Conservation (phyloP, 1,140 invertebrate genomes). For the Goniozus legneri region DNA sequence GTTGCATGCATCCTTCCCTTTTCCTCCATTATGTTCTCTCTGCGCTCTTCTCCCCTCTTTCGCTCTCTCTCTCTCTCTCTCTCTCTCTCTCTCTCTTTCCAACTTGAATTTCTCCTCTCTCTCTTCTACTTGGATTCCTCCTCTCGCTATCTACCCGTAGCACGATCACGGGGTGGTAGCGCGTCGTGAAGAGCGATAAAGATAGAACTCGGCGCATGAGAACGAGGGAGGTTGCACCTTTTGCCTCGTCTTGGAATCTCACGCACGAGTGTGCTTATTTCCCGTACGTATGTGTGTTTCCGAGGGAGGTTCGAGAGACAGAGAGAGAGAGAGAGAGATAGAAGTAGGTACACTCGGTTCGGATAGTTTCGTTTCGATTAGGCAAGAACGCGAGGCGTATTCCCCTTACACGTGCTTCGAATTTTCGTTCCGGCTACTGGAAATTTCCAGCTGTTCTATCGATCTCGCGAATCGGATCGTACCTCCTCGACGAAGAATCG, state of each 20-base stretch:
- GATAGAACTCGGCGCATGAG: conserved; percentile 23
- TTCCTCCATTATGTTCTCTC: neutral
- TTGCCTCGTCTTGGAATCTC: conserved; percentile 46
- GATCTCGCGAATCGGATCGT: too few species aligned
- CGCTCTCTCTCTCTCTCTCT: conserved; percentile 11
- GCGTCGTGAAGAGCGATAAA: conserved; percentile 7
- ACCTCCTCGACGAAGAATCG: too few species aligned
- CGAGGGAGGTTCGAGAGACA: conserved; percentile 9
- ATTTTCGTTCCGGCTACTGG: too few species aligned
- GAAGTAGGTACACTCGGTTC: conserved; percentile 30
- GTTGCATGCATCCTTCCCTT: neutral
- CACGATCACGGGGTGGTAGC: conserved; percentile 18
- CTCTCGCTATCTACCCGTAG: too few species aligned
- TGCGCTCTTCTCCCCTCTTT: too few species aligned
- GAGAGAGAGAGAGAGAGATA: conserved; percentile 14
- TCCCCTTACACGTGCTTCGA: conserved; percentile 24
- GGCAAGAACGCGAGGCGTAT: conserved; percentile 22
- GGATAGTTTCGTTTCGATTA: conserved; percentile 46
- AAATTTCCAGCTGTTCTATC: too few species aligned
- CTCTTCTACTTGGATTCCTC: conserved; percentile 23
- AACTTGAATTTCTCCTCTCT: too few species aligned
- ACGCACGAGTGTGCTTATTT: conserved; percentile 44
- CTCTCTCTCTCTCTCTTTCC: conserved; percentile 13
- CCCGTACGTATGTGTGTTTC: conserved; percentile 19
- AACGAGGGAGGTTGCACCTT: conserved; percentile 44